Base-by-base conservation (phyloP, 2,888 invertebrate species). In the Didymodactylos carnosus region DNA sequence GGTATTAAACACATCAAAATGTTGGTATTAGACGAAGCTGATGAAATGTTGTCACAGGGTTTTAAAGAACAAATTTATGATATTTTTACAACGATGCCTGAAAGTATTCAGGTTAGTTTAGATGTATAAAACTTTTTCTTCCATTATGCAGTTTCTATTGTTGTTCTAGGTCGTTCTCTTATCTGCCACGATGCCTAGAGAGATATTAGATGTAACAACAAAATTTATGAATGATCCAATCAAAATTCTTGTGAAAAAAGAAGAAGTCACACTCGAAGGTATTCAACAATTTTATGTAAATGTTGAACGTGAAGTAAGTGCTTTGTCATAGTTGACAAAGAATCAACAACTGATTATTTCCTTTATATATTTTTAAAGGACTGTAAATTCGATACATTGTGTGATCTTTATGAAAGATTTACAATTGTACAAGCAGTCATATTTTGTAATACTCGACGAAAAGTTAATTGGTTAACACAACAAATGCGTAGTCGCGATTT, bases 11-110 rank as follows among this genome's bases (percentile, higher is more conserved):
- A 88, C 79, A 97, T 98, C 82, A 94, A 93, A 86, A 89, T 97
- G 84, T 98, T 98, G 84, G 97, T 98, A 70, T 87, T 98, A 80
- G 97, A 98, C 84, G 97, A 98, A 85, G 97, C 97, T 79, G 98
- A 99, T 85, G 98, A 99, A 86, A 99, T 99, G 98, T 89, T 99
- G 85, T 95, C 94, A 71, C 89, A 97, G 83, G 92, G 94, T 83
- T 99, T 99, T 85, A 98, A 98, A 85, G 98, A 98, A 86, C 98
- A 99, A 86, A 98, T 98, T 83, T 93, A 97, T 83, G 95, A 97
- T 86, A 95, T 97, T 77, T 97, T 97, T 86, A 91, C 90, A 85
- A 89, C 89, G 86, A 87, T 97, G 85, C 90, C 90, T 75, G 86
- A 88, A 75, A 92, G 92, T 84, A 94, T 95, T 77, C 95, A 95